A percentile compares a stretch with the other conserved stretches of the same genome.
phyloP scores from a whole-genome alignment of 2,888 invertebrate species.

The Cheilosia pagana region DNA sequence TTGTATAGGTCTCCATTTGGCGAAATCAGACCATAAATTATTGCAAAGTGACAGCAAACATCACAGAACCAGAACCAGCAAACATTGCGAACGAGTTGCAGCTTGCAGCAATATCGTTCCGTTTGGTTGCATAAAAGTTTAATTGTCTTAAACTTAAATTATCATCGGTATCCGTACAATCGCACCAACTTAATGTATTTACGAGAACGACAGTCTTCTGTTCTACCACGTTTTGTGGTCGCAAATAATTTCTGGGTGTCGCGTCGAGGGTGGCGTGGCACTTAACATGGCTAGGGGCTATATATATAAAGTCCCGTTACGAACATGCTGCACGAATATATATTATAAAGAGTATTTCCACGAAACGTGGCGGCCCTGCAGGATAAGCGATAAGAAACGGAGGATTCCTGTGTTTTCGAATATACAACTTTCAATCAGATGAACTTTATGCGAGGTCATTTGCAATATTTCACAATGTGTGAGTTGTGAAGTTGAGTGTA shows the following conservation, averaged over 20 bases:
- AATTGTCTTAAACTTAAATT: too few species aligned
- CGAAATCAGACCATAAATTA: too few species aligned
- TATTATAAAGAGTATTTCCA: conserved; percentile 30
- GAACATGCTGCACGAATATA: conserved; percentile 44
- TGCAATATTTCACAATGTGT: conserved; percentile 63
- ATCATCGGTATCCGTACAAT: not conserved
- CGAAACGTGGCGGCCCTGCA: conserved; percentile 23
- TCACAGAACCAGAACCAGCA: too few species aligned
- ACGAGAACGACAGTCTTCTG: not conserved
- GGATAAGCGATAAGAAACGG: conserved; percentile 51
- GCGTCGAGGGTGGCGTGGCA: conserved; percentile 24
- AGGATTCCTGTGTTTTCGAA: conserved; percentile 35
- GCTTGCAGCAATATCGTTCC: too few species aligned
- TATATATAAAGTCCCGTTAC: conserved; percentile 31
- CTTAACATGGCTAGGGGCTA: conserved; percentile 32
- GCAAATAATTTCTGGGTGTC: conserved; percentile 24
- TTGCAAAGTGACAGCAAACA: too few species aligned
- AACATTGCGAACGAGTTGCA: too few species aligned
- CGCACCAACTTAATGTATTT: not conserved
- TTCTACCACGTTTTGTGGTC: conserved; percentile 33
- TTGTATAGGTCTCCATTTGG: too few species aligned
- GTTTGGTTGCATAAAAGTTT: too few species aligned
- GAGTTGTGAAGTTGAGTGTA: conserved; percentile 48
- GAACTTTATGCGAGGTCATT: conserved; percentile 68
- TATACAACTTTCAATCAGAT: conserved; percentile 67